Evolutionary conservation across 2,888 invertebrate species (phyloP), one percentile per base, ranked within the genome.

Genomic region (Suillia variegata): DNA sequence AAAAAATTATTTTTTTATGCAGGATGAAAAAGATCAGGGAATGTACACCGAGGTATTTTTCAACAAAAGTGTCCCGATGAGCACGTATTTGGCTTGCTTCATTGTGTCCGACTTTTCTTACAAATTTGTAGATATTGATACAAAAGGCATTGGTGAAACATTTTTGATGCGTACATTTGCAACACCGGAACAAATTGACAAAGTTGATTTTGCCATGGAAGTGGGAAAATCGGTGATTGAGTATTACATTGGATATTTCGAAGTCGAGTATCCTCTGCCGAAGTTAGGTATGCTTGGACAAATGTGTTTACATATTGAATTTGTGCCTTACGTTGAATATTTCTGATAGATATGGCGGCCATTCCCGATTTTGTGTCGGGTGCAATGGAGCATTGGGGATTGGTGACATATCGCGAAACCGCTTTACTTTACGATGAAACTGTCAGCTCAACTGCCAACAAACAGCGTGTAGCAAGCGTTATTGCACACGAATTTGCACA

Each of bases 371-470:
- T 80, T 31, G 81, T 82, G 0, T 82, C 81, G 0, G 97, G 98
- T 1, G 98, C 98, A 0, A 98, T 98, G 88, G 98, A 98, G 91
- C 97, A 83, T 94, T 98, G 98, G 98, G 87, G 87, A 3, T 84
- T 98, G 53, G 92, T 98, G 13, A 97, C 97, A 0, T 98, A 91
- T 80, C 85, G 96, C 64, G 96, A 97, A 83, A 90, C 91, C 0
- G 85, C 90, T 53, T 85, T 98, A 56, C 85, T 98, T 0, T 93
- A 91, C 68, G 91, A 94, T 67, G 80, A 85, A 6, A 80, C 81
- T 0, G 87, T 88, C 2, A 92, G 93, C 49, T 93, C 95, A 0
- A 86, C 91, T 0, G 80, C 81, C 8, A 92, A 93, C 74, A 90
- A 90, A 76, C 89, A 93, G 71, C 83, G 86, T 65, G 89, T 95